phyloP scores from a whole-genome alignment of 1,140 invertebrate genomes.

The Heliconius eleuchia region DNA sequence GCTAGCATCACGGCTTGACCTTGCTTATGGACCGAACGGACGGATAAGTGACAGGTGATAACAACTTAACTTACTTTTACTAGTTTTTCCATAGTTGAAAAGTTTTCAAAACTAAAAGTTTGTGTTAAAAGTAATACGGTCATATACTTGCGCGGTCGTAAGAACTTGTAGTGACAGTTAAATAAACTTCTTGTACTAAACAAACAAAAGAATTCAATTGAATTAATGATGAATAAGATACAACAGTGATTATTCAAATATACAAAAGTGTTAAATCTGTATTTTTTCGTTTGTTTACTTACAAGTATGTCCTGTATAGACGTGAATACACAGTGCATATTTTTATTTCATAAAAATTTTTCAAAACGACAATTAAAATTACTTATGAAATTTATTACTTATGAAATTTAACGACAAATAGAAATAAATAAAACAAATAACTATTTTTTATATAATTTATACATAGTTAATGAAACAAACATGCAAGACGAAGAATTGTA shows the following conservation, averaged over 20 bases:
- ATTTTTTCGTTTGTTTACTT: not conserved
- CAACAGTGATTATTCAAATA: not conserved
- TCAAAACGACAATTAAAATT: not conserved
- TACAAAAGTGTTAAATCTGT: not conserved
- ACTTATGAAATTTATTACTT: too few relatives aligned
- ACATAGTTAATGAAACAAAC: conserved; percentile 47
- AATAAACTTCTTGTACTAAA: conserved; percentile 40
- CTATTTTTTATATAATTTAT: not conserved
- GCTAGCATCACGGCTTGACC: conserved; percentile 60
- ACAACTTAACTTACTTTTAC: conserved; percentile 60
- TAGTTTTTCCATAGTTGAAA: conserved; percentile 61
- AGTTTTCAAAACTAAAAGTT: conserved; percentile 70
- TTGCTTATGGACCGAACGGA: conserved; percentile 57
- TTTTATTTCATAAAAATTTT: not conserved
- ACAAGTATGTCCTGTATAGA: not conserved
- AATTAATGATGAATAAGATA: not conserved
- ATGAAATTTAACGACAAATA: not conserved
- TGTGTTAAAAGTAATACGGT: conserved; percentile 59
- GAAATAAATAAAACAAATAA: not conserved
- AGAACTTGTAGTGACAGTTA: conserved; percentile 37
- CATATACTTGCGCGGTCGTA: conserved; percentile 32
- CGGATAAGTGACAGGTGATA: conserved; percentile 67
- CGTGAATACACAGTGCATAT: not conserved
- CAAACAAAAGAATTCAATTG: conserved; percentile 2
- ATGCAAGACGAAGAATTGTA: conserved; percentile 48